Percentiles rank a stretch among this genome's conserved stretches.
phyloP scores from a whole-genome alignment of 2,888 invertebrate species.

The Trachelus troglodyta region DNA sequence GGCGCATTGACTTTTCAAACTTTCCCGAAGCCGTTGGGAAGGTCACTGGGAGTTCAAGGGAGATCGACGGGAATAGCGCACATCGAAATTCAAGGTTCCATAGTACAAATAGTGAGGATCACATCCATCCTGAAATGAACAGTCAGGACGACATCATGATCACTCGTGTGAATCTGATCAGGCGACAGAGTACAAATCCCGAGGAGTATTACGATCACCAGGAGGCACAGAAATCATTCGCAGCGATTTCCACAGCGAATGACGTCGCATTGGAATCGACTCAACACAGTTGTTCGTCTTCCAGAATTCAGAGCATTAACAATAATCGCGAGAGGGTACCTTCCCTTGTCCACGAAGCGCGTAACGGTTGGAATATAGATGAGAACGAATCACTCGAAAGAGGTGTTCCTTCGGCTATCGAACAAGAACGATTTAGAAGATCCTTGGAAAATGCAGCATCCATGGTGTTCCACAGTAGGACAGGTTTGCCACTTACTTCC shows the following conservation, averaged over 20 bases:
- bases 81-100: conserved; percentile 43
- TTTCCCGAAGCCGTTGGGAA: conserved; percentile 11
- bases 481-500: conserved; percentile 85
- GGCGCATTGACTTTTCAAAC: conserved; percentile 48
- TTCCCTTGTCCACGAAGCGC: not conserved
- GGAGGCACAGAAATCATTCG: conserved; percentile 1
- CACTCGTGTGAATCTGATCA: not conserved
- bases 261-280: not conserved
- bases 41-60: not conserved
- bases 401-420: conserved; percentile 76
- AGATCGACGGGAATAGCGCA: conserved; percentile 34
- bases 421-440: conserved; percentile 79
- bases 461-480: conserved; percentile 85
- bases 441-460: conserved; percentile 83
- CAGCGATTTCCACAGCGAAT: not conserved
- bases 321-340: conserved; percentile 1
- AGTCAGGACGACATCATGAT: conserved; percentile 1
- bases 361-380: conserved; percentile 22
- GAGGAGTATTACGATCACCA: not conserved
- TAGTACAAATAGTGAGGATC: conserved; percentile 51
- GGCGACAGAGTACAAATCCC: conserved; percentile 7
- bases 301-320: conserved; percentile 2
- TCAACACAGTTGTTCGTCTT: not conserved
- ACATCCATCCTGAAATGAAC: not conserved
- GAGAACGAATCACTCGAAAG: conserved; percentile 47